These are phyloP conservation scores for Nautilus pompilius DNA, from an alignment of 1,140 invertebrate genomes.

Conservation along the genomic window DNA sequence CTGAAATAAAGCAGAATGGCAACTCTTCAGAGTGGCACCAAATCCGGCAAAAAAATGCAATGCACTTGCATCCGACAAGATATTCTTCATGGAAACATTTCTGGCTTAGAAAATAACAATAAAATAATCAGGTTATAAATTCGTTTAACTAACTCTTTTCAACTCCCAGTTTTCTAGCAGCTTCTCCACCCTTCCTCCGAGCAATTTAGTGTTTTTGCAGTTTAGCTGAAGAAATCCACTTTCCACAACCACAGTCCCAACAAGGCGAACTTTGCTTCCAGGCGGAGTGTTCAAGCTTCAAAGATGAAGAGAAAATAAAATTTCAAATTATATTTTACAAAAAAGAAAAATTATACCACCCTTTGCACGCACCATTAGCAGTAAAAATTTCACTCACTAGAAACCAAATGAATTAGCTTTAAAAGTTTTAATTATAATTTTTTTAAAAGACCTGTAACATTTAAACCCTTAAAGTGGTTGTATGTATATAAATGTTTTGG, in stretches of 20 bases:
- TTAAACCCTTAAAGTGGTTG: no score
- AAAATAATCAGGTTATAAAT: not conserved
- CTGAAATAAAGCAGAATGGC: conserved; percentile 41
- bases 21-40: not conserved
- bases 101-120: not conserved
- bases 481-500: no score
- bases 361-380: no score
- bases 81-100: no score
- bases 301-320: conserved; percentile 8
- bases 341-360: no score
- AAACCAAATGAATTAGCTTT: no score
- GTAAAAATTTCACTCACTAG: no score
- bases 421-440: no score
- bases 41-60: not conserved
- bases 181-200: conserved; percentile 78
- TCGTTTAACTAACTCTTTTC: conserved; percentile 62
- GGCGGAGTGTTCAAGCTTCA: conserved; percentile 69
- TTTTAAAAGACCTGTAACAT: no score
- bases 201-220: conserved; percentile 64
- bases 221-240: conserved; percentile 73
- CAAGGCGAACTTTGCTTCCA: conserved; percentile 69
- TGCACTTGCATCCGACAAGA: no score
- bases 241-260: conserved; percentile 58
- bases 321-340: no score
- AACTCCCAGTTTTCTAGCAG: conserved; percentile 88